A percentile compares a stretch with the other conserved stretches of the same genome.
phyloP scores from a whole-genome alignment of 2,113 vertebrate species.

The Gobius niger region DNA sequence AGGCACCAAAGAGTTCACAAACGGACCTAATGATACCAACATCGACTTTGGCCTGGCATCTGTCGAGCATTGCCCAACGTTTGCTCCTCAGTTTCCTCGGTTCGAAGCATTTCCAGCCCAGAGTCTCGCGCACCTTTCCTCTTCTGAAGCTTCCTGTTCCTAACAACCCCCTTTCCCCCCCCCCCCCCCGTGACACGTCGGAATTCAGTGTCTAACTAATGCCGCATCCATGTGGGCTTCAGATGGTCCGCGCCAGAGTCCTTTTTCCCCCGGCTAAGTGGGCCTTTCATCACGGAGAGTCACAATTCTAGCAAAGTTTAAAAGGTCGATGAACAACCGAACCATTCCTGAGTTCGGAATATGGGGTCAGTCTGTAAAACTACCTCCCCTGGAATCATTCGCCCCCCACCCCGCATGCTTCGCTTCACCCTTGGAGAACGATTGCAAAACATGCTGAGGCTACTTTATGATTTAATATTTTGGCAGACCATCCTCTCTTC shows the following conservation, averaged over 20 bases:
- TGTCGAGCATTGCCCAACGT: too few species aligned
- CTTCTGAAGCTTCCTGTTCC: constrained; percentile 35
- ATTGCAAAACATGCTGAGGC: not conserved
- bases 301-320: not conserved
- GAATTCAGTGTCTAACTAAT: not conserved
- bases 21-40: not conserved
- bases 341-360: too few species aligned
- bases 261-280: not conserved
- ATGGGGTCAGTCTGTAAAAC: too few species aligned
- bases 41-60: not conserved
- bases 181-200: not conserved
- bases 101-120: constrained; percentile 47
- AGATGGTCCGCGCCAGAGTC: not conserved
- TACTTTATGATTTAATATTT: too few species aligned
- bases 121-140: constrained; percentile 51
- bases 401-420: too few species aligned
- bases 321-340: too few species aligned
- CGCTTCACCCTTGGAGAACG: not conserved
- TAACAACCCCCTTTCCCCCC: not conserved
- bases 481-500: not conserved
- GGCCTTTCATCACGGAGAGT: not conserved
- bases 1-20: not conserved
- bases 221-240: not conserved
- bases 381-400: too few species aligned
- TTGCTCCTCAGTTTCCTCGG: too few species aligned